These are phyloP conservation scores for Venturia canescens DNA, from an alignment of 1,140 invertebrate genomes.

Conservation along the genomic window DNA sequence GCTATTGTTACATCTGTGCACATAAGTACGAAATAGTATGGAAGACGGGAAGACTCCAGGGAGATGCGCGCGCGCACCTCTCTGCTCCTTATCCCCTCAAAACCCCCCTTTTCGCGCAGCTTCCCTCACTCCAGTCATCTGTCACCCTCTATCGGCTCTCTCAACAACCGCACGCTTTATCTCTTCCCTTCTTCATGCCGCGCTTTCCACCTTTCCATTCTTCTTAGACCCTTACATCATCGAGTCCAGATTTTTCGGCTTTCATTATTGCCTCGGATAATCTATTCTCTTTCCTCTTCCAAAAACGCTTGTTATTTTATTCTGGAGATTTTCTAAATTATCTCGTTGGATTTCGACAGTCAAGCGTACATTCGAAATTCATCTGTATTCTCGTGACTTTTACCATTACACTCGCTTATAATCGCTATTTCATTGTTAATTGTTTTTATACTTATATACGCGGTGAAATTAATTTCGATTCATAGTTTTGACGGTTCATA, in stretches of 20 bases:
- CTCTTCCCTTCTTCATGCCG: no score
- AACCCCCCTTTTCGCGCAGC: background rate
- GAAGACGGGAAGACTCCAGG: background rate
- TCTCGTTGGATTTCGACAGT: no score
- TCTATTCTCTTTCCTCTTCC: background rate
- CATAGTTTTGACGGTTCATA: no score
- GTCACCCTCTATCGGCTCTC: slow-evolving; percentile 7
- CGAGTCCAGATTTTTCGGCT: background rate
- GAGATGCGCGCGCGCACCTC: slow-evolving; percentile 25
- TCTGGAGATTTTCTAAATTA: no score
- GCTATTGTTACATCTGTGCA: slow-evolving; percentile 17
- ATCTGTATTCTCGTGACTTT: no score
- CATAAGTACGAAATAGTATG: background rate
- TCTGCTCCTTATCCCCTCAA: background rate
- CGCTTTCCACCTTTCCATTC: background rate
- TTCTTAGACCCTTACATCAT: background rate
- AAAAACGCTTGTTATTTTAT: no score
- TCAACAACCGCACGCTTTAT: background rate
- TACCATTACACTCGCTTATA: no score
- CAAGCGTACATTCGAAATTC: no score
- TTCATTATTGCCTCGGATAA: background rate
- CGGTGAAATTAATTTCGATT: no score
- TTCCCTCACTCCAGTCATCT: background rate
- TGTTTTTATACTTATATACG: no score
- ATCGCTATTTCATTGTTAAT: no score